These are phyloP conservation scores for Aurelia sp. DNA, from an alignment of 30 jellyfish, hydroid and myxozoan species.

Conservation along the genomic window DNA sequence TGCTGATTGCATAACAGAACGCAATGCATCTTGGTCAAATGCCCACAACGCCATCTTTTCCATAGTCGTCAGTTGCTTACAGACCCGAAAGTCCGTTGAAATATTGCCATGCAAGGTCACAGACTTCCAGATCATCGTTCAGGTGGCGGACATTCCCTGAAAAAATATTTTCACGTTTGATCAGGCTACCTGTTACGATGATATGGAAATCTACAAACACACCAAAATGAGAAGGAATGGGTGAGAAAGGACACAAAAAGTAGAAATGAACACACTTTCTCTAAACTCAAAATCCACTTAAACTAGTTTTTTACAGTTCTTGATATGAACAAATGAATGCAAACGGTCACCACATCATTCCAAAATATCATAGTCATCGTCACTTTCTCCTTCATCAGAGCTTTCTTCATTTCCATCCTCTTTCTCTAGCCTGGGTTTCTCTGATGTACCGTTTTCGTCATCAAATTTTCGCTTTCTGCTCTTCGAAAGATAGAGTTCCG, in stretches of 20 bases:
- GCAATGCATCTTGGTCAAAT: too few relatives aligned
- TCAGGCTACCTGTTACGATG: not conserved
- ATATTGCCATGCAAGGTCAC: not conserved
- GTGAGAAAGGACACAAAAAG: slow-evolving; percentile 15
- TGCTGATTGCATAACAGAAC: too few relatives aligned
- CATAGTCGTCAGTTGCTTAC: not conserved
- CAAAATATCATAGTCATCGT: not conserved
- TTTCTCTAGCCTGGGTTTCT: slow-evolving; percentile 38
- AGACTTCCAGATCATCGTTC: not conserved
- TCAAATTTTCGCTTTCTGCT: slow-evolving; percentile 37
- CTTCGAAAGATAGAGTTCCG: slow-evolving; percentile 31
- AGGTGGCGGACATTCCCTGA: too few relatives aligned
- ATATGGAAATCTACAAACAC: slow-evolving; percentile 5
- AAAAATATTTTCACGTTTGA: not conserved
- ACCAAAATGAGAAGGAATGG: not conserved
- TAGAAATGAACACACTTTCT: slow-evolving; percentile 3
- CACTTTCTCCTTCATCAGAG: slow-evolving; percentile 36
- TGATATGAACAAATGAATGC: not conserved
- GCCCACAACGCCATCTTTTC: too few relatives aligned
- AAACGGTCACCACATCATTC: slow-evolving; percentile 20
- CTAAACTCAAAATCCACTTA: not conserved
- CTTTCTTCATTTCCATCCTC: slow-evolving; percentile 27
- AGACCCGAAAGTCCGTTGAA: slow-evolving; percentile 1
- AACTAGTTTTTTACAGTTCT: slow-evolving; percentile 4
- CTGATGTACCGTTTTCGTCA: not conserved